phyloP scores from a whole-genome alignment of 2,888 invertebrate species.

The Pseudeuparius sepicola region DNA sequence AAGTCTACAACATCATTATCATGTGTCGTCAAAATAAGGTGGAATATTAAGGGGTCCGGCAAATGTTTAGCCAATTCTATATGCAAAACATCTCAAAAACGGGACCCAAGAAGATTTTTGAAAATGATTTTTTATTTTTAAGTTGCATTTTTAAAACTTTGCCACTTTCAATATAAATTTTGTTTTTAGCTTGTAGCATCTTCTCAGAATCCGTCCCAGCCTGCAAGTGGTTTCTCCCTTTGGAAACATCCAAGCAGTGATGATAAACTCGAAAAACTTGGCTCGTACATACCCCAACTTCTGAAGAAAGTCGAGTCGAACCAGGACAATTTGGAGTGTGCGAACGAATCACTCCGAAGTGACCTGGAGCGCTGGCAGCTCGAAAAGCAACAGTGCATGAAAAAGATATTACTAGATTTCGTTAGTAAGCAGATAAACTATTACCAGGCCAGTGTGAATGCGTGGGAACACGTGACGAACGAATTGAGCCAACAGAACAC shows the following conservation, averaged over 20 bases:
- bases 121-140: too few species aligned
- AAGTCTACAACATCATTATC: too few species aligned
- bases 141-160: too few species aligned
- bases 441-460: constrained; percentile 48
- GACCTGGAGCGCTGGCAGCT: constrained; percentile 58
- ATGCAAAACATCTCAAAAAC: too few species aligned
- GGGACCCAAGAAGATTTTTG: too few species aligned
- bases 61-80: too few species aligned
- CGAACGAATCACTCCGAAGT: constrained; percentile 57
- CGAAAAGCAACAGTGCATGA: constrained; percentile 54
- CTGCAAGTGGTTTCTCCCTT: constrained; percentile 37
- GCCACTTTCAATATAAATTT: too few species aligned
- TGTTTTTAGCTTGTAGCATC: constrained; percentile 27
- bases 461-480: constrained; percentile 44
- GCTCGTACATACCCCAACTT: constrained; percentile 42
- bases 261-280: constrained; percentile 44
- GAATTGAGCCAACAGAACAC: constrained; percentile 22
- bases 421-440: constrained; percentile 56
- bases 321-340: constrained; percentile 56
- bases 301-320: constrained; percentile 43
- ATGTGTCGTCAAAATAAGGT: too few species aligned
- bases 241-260: constrained; percentile 52
- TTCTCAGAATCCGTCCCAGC: constrained; percentile 27
- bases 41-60: too few species aligned
- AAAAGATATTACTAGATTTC: constrained; percentile 49